These are phyloP conservation scores for Thalassoma bifasciatum DNA, from an alignment of 2,113 vertebrate genomes.

Conservation along the genomic window DNA sequence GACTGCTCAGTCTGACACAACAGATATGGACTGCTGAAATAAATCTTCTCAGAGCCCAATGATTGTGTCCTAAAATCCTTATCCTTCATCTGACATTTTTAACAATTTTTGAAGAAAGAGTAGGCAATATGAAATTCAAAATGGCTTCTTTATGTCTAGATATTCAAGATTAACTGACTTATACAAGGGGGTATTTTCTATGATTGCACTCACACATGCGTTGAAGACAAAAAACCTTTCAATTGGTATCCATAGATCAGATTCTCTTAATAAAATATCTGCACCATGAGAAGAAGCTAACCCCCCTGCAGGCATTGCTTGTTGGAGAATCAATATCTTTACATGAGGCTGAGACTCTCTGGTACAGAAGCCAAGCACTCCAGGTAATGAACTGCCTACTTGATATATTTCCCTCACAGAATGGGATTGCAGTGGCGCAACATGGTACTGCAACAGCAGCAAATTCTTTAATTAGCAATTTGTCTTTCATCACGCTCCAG, in stretches of 20 bases:
- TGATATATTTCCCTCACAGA: conserved; percentile 80
- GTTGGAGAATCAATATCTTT: conserved; percentile 70
- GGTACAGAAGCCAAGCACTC: conserved; percentile 81
- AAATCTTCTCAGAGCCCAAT: background rate
- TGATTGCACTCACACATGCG: background rate
- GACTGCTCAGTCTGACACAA: conserved; percentile 30
- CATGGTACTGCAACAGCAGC: conserved; percentile 82
- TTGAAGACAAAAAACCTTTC: background rate
- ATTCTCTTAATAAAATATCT: conserved; percentile 22
- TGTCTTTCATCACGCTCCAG: conserved; percentile 70
- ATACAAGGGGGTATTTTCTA: too few relatives aligned
- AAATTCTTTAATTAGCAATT: conserved; percentile 81
- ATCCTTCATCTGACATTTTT: background rate
- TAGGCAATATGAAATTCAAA: too few relatives aligned
- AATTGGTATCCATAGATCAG: background rate
- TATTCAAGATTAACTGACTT: too few relatives aligned
- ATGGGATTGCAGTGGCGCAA: conserved; percentile 63
- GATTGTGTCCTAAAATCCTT: background rate
- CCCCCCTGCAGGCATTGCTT: conserved; percentile 39
- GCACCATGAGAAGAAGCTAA: conserved; percentile 28
- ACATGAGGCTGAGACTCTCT: conserved; percentile 59
- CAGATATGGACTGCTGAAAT: conserved; percentile 34
- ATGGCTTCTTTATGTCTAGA: too few relatives aligned
- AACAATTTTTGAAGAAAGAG: background rate
- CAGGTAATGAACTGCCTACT: conserved; percentile 85